Evolutionary conservation across 2,113 vertebrate species (phyloP).

Genomic region (Pedetes capensis): DNA sequence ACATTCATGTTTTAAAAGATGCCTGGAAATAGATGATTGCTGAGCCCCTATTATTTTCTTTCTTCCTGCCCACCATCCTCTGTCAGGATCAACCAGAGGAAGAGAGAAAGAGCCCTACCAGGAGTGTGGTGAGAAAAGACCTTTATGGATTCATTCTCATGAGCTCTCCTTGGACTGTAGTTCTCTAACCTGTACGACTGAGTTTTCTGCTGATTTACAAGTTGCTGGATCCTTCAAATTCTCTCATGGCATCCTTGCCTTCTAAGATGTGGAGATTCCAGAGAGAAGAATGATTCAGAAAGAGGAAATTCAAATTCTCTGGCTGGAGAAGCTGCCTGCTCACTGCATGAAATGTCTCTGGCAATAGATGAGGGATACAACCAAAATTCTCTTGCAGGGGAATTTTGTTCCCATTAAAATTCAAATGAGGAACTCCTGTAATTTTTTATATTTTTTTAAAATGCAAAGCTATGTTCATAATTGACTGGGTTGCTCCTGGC

Average conservation of each 20-base stretch:
- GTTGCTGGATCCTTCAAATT: neutral
- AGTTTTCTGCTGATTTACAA: neutral
- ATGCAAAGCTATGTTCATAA: neutral
- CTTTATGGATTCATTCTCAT: neutral
- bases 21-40: too few species aligned
- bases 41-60: too few species aligned
- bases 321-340: neutral
- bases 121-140: neutral
- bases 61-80: too few species aligned
- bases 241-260: conserved; percentile 21
- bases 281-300: neutral
- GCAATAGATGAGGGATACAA: neutral
- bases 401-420: conserved; percentile 15
- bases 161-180: neutral
- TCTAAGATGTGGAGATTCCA: conserved; percentile 32
- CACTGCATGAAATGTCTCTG: neutral
- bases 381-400: neutral
- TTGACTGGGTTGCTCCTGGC: neutral
- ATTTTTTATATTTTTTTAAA: neutral
- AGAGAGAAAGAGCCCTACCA: neutral
- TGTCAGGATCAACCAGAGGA: neutral
- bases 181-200: neutral
- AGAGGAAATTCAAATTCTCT: conserved; percentile 46
- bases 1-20: too few species aligned
- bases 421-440: neutral